These are phyloP conservation scores for Brassicogethes aeneus DNA, from an alignment of 2,888 invertebrate species.

Conservation along the genomic window DNA sequence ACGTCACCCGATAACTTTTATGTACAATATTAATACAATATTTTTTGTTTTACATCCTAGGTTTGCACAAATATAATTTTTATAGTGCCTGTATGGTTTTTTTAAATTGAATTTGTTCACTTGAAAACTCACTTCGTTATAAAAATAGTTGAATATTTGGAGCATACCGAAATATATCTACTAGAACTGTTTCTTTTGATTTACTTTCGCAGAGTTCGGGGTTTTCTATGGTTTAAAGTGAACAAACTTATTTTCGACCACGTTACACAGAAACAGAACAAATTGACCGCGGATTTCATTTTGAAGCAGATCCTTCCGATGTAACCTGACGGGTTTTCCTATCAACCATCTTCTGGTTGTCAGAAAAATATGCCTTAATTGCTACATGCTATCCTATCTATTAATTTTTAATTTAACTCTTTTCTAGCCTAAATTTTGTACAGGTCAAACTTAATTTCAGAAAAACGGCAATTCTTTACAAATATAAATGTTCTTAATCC, in stretches of 20 bases:
- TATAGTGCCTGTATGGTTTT: neutral
- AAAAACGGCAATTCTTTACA: slow-evolving; percentile 30
- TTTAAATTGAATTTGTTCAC: neutral
- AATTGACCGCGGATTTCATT: neutral
- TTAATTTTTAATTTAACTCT: slow-evolving; percentile 9
- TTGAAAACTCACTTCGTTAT: neutral
- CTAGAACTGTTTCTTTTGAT: neutral
- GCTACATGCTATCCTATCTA: slow-evolving; percentile 14
- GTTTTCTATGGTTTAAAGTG: neutral
- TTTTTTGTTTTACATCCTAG: slow-evolving; percentile 14
- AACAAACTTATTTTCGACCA: neutral
- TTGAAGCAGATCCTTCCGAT: too few species aligned
- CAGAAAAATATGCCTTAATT: neutral
- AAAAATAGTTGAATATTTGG: neutral
- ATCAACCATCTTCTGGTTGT: too few species aligned
- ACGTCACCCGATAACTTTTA: slow-evolving; percentile 32
- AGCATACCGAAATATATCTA: neutral
- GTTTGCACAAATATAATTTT: neutral
- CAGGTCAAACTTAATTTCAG: slow-evolving; percentile 27
- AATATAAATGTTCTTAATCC: slow-evolving; percentile 34
- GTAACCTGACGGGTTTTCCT: too few species aligned
- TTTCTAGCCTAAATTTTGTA: slow-evolving; percentile 28
- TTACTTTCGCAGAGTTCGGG: neutral
- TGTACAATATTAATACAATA: slow-evolving; percentile 37
- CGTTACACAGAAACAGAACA: too few species aligned